Evolutionary conservation across 2,113 vertebrate genomes (phyloP), one percentile per base, ranked within the genome.

Genomic region (Cynopterus brachyotis): DNA sequence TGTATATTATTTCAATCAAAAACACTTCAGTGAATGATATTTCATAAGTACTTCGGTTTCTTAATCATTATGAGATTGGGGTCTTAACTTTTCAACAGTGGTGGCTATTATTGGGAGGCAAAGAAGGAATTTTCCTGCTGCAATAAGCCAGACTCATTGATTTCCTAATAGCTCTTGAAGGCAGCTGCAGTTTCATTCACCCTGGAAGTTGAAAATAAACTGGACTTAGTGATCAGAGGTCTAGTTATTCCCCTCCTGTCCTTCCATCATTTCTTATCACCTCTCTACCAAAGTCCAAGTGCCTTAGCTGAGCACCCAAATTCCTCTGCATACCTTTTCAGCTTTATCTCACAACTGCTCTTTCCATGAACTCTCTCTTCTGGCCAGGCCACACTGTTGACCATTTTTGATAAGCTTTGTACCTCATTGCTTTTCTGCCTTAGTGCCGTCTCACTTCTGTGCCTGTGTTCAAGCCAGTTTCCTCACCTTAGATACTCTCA

Each of bases 21-120:
- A 76, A 42, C 75, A 80, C 59, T 66, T 81, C 37, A 19, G 59
- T 16, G 40, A 47, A 76, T 69, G 28, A 28, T 35, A 24, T 76
- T 45, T 90, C 76, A 8, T 73, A 90, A 70, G 60, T 13, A 7
- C 83, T 82, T 67, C 0, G 24, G 32, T 88, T 96, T 94, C 76
- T 88, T 92, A 67, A 92, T 88, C 66, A 78, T 89, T 62, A 28
- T 84, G 78, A 94, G 96, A 94, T n/a, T 66, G 76, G 35, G 78
- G 19, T 95, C 88, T 94, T 90, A 80, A 30, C 30, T 89, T 94
- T 55, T 84, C 70, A 55, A 57, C 35, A 64, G 35, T 37, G 37
- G 0, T 1, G 0, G 9, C 66, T 72, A 2, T 70, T 45, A 50
- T 32, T 0, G 1, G 3, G 32, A 81, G 62, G 40, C 37, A n/a